Base-by-base conservation (phyloP, 2,888 invertebrate genomes). In the Rosalia funebris region DNA sequence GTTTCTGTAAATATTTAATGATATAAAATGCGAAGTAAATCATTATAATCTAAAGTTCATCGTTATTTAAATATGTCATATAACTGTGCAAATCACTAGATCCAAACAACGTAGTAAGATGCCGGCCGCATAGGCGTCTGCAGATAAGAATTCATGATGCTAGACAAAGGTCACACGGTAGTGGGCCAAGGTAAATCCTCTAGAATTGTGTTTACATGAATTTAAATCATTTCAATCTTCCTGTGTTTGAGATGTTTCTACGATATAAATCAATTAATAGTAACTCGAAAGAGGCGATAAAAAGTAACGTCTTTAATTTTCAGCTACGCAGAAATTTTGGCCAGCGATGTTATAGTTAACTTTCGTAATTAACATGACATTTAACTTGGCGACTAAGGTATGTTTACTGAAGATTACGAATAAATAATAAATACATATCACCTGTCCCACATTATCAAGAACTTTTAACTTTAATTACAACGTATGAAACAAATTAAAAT, bases 21-120 rank as follows among this genome's bases (percentile, higher is more conserved):
- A 47, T 17, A 47, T 47, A n/a, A 47, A 16, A 16, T 16, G 11
- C 11, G 36, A 16, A 12, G 25, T 56, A 55, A 60, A 60, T 56
- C 55, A 56, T 50, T 45, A n/a, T 32, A 56, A 60, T 60, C 60
- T 60, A 48, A 60, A 60, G 60, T 60, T 60, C 60, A 60, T 60
- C 56, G 41, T 50, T 37, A 56, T 57, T 56, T 48, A 52, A 39
- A 52, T 41, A 52, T 52, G 52, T 52, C 53, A 39, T 31, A 36
- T 50, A 59, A 47, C 46, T 59, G 34, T 57, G 59, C 47, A 44
- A 59, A 46, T 59, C 46, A 25, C 10, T 25, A 37, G 52, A 52
- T 37, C 20, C 52, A 52, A 52, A 52, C 52, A 39, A 25, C 17
- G 52, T 52, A 52, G 31, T 50, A 50, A 19, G 15, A 17, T 25